phyloP scores from a whole-genome alignment of 1,140 invertebrate species.

The Micrasema longulum region DNA sequence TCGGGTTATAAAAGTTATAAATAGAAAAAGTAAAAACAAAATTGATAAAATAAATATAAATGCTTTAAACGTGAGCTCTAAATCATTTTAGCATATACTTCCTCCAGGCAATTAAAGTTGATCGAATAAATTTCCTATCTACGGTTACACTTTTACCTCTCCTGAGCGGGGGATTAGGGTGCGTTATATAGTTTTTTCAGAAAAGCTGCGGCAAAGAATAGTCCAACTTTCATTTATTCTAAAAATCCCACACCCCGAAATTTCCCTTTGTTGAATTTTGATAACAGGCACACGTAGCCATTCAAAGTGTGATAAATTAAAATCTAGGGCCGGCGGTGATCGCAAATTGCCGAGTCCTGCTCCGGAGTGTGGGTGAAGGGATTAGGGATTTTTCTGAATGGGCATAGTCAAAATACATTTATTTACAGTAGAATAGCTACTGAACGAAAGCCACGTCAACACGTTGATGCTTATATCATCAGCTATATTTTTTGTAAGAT shows the following conservation, averaged over 20 bases:
- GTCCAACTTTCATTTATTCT: slow-evolving; percentile 20
- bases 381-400: slow-evolving; percentile 33
- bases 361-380: background rate
- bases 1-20: too few relatives aligned
- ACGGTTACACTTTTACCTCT: background rate
- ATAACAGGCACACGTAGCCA: slow-evolving; percentile 25
- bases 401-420: slow-evolving; percentile 37
- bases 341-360: slow-evolving; percentile 26
- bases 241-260: slow-evolving; percentile 25
- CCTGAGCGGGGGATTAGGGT: background rate
- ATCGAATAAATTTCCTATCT: slow-evolving; percentile 19
- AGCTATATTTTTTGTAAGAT: too few relatives aligned
- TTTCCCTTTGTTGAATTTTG: slow-evolving; percentile 36
- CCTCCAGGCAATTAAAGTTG: too few relatives aligned
- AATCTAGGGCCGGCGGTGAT: slow-evolving; percentile 28
- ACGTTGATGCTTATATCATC: background rate
- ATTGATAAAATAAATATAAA: too few relatives aligned
- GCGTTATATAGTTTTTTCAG: slow-evolving; percentile 3
- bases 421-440: slow-evolving; percentile 32
- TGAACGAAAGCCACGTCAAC: slow-evolving; percentile 27
- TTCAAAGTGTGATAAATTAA: slow-evolving; percentile 35
- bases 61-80: too few relatives aligned
- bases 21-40: too few relatives aligned
- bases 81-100: too few relatives aligned
- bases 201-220: slow-evolving; percentile 1